Evolutionary conservation across 2,888 invertebrate species (phyloP).

Genomic region (Silvanus unidentatus): DNA sequence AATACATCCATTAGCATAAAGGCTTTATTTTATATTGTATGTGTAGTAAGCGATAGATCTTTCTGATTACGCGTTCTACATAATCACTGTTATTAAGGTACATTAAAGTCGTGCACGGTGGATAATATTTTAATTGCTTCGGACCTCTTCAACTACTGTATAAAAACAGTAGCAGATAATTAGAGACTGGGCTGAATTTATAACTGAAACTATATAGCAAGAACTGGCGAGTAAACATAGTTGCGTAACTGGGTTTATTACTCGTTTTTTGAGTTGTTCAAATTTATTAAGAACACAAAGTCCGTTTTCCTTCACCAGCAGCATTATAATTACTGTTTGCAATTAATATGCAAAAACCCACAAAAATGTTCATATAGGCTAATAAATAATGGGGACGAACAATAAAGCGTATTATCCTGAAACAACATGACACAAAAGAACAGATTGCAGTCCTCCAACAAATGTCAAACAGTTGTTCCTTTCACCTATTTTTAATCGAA

Average conservation of each 20-base stretch:
- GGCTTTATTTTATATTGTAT: constrained; percentile 9
- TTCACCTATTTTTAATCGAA: constrained; percentile 16
- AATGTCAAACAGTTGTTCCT: constrained; percentile 26
- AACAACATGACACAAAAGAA: constrained; percentile 18
- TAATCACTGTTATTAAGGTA: constrained; percentile 38
- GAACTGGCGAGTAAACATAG: too few species aligned
- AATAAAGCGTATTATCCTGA: not conserved
- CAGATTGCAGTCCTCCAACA: constrained; percentile 22
- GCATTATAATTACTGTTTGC: too few species aligned
- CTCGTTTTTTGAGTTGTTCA: too few species aligned
- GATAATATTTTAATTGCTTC: constrained; percentile 37
- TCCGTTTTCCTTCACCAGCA: too few species aligned
- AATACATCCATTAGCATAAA: constrained; percentile 25
- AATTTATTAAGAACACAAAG: too few species aligned
- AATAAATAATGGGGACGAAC: too few species aligned
- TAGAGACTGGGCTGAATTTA: constrained; percentile 29
- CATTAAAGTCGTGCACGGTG: constrained; percentile 36
- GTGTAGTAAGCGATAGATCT: constrained; percentile 19
- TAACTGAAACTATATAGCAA: constrained; percentile 6
- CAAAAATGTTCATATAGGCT: too few species aligned
- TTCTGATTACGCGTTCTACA: constrained; percentile 24
- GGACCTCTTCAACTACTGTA: constrained; percentile 14
- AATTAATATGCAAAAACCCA: too few species aligned
- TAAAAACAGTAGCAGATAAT: constrained; percentile 34
- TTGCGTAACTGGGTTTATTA: too few species aligned